Conservation (phyloP, 2,888 invertebrate species). For the Latrodectus elegans region DNA sequence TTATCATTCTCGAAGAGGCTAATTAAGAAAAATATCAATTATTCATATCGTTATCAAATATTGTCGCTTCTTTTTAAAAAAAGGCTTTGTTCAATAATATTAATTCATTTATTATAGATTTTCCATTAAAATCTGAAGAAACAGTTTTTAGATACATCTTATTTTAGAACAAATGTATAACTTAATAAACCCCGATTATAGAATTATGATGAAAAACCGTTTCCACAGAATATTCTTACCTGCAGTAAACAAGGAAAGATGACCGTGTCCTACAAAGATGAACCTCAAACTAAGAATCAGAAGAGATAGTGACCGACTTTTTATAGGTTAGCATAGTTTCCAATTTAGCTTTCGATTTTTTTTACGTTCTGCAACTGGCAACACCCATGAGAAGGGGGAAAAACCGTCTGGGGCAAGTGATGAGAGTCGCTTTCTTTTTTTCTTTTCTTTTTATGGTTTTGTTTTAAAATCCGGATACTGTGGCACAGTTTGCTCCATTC, state of each 20-base stretch:
- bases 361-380: slow-evolving; percentile 24
- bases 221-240: not conserved
- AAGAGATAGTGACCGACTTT: slow-evolving; percentile 38
- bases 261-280: slow-evolving; percentile 25
- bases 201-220: too few species aligned
- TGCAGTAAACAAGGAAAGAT: not conserved
- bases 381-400: slow-evolving; percentile 11
- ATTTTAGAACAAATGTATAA: too few species aligned
- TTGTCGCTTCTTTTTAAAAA: too few species aligned
- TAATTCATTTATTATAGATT: too few species aligned
- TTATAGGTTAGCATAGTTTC: slow-evolving; percentile 23
- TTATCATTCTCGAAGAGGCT: too few species aligned
- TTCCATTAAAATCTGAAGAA: too few species aligned
- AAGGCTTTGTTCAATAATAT: too few species aligned
- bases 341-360: slow-evolving; percentile 23
- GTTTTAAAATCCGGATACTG: not conserved
- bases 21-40: too few species aligned
- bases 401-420: not conserved
- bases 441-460: not conserved
- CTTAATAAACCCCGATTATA: too few species aligned
- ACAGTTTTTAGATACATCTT: too few species aligned
- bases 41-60: too few species aligned
- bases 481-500: not conserved
- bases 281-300: slow-evolving; percentile 15
- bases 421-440: not conserved